A percentile compares a stretch with the other conserved stretches of the same genome.
Evolutionary conservation across 2,888 invertebrate species (phyloP).

Genomic region (Drosophila picticornis): DNA sequence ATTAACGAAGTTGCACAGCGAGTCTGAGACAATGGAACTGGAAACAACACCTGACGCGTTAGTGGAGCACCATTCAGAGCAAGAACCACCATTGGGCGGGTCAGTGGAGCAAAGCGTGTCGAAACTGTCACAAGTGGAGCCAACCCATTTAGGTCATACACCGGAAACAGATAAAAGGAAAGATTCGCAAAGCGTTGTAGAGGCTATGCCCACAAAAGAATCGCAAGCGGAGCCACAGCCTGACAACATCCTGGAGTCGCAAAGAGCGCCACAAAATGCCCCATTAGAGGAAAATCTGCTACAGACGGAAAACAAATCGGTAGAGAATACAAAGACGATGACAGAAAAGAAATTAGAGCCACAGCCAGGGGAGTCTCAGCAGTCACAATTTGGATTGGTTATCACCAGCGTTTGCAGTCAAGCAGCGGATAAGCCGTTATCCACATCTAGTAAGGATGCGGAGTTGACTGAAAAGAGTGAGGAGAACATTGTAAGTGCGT

Average conservation of each 20-base stretch:
- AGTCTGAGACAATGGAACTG: neutral
- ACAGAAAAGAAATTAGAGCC: neutral
- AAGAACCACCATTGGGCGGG: neutral
- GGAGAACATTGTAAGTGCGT: conserved; percentile 18
- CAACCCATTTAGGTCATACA: neutral
- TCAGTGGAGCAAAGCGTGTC: neutral
- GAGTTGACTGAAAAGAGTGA: conserved; percentile 6
- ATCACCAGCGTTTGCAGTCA: conserved; percentile 77
- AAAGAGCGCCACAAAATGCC: neutral
- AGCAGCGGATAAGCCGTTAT: conserved; percentile 29
- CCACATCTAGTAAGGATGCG: neutral
- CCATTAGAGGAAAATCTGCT: neutral
- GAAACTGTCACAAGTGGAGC: neutral
- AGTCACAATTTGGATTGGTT: conserved; percentile 54
- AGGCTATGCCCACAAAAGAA: neutral
- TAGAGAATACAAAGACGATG: neutral
- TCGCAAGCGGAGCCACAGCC: neutral
- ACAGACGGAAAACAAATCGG: neutral
- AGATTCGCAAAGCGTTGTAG: neutral
- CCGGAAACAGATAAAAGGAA: neutral
- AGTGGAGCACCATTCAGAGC: neutral
- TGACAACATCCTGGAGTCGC: neutral
- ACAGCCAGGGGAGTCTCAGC: conserved; percentile 9
- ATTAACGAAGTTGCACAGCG: neutral
- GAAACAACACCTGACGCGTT: neutral